A percentile compares a stretch with the other conserved stretches of the same genome.
Evolutionary conservation across 2,797 vertebrate genomes (phyloP).

Genomic region (Trematomus bernacchii): DNA sequence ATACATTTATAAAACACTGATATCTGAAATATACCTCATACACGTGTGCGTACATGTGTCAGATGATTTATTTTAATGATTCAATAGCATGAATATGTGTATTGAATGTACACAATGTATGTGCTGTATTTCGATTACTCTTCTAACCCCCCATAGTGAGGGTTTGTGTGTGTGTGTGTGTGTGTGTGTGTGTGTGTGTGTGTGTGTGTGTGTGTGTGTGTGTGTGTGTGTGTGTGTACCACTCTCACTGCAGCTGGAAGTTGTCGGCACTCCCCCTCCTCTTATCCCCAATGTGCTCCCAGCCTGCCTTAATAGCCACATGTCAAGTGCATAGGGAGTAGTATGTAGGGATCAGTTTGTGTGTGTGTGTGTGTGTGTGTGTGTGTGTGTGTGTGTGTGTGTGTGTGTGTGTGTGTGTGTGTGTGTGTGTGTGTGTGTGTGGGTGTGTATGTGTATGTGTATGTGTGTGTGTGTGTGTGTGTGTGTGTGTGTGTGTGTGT

Average conservation of each 20-base stretch:
- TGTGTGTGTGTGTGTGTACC: slow-evolving; percentile 1
- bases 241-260: slow-evolving; percentile 14
- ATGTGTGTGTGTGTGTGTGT: slow-evolving; percentile 1
- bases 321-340: slow-evolving; percentile 55
- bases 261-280: slow-evolving; percentile 12
- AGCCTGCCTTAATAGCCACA: slow-evolving; percentile 58
- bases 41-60: not conserved
- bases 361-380: slow-evolving; percentile 10
- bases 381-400: slow-evolving; percentile 2
- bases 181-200: slow-evolving; percentile 20
- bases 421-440: slow-evolving; percentile 5
- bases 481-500: not conserved
- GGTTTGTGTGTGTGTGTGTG: not conserved
- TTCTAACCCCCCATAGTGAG: slow-evolving; percentile 1
- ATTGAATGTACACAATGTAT: slow-evolving; percentile 1
- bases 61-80: not conserved
- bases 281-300: slow-evolving; percentile 39
- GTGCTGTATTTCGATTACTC: not conserved
- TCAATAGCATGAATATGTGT: not conserved
- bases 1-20: not conserved
- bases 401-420: slow-evolving; percentile 13
- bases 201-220: slow-evolving; percentile 8
- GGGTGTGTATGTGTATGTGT: slow-evolving; percentile 12
- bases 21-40: not conserved
- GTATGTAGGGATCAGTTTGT: slow-evolving; percentile 20